These are phyloP conservation scores for Xiphydria camelus DNA, from an alignment of 2,888 invertebrate species.

Conservation along the genomic window DNA sequence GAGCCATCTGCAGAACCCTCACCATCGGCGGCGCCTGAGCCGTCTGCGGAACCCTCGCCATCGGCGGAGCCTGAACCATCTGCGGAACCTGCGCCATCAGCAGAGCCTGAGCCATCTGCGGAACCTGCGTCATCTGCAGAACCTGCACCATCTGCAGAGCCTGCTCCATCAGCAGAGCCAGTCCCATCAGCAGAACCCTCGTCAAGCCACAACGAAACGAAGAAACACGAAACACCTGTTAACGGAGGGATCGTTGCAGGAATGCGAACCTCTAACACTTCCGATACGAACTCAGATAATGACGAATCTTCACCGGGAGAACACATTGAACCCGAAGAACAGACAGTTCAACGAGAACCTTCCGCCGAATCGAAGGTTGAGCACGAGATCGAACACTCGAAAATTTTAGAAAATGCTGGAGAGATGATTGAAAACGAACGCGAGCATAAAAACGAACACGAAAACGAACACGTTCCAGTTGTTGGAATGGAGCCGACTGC, in stretches of 20 bases:
- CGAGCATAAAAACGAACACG: constrained; percentile 19
- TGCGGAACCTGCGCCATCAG: constrained; percentile 25
- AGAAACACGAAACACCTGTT: constrained; percentile 30
- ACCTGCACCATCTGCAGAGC: constrained; percentile 26
- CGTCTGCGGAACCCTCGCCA: constrained; percentile 35
- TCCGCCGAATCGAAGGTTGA: constrained; percentile 8
- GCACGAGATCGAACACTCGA: constrained; percentile 15
- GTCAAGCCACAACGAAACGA: constrained; percentile 27
- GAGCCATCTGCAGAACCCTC: constrained; percentile 28
- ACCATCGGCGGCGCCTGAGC: constrained; percentile 24
- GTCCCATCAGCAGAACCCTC: constrained; percentile 37
- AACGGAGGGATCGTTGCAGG: too few species aligned
- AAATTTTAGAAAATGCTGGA: too few species aligned
- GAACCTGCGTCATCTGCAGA: constrained; percentile 41
- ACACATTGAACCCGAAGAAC: constrained; percentile 25
- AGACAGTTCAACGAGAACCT: not conserved
- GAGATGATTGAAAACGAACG: constrained; percentile 23
- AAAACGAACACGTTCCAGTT: not conserved
- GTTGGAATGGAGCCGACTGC: constrained; percentile 22
- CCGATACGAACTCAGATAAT: too few species aligned
- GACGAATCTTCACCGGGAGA: constrained; percentile 29
- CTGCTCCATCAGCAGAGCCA: constrained; percentile 12
- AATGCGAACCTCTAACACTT: too few species aligned
- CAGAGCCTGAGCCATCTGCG: constrained; percentile 44
- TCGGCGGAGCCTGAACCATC: constrained; percentile 31